Evolutionary conservation across 2,888 invertebrate genomes (phyloP).

Genomic region (Cantharis flavilabris): DNA sequence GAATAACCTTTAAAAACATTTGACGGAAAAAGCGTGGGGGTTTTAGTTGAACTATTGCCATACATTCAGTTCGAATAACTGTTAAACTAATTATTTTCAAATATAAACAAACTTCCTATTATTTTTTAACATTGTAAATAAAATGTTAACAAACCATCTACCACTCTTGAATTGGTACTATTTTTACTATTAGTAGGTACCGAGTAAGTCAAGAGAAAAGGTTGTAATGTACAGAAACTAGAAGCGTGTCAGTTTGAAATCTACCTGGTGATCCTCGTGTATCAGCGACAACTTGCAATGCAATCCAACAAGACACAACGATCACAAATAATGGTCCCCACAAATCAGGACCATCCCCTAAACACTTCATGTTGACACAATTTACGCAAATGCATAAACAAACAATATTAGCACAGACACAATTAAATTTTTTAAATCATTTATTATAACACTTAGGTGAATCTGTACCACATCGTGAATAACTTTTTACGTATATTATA

Average conservation of each 20-base stretch:
- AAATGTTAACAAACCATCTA: not conserved
- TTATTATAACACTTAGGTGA: not conserved
- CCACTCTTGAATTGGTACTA: not conserved
- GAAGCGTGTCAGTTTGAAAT: constrained; percentile 16
- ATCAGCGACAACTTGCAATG: constrained; percentile 42
- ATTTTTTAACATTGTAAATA: constrained; percentile 27
- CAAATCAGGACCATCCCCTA: constrained; percentile 42
- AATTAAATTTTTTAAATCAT: not conserved
- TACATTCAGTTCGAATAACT: constrained; percentile 8
- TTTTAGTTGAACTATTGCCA: constrained; percentile 15
- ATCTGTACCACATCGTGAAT: not conserved
- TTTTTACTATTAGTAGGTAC: not conserved
- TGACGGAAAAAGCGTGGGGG: constrained; percentile 7
- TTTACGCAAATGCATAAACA: constrained; percentile 29
- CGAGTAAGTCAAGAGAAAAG: not conserved
- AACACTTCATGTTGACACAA: constrained; percentile 45
- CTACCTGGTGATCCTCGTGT: constrained; percentile 40
- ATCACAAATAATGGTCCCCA: constrained; percentile 40
- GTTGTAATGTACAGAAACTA: not conserved
- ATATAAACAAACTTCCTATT: not conserved
- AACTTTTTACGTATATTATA: not conserved
- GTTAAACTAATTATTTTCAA: constrained; percentile 8
- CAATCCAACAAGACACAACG: constrained; percentile 43
- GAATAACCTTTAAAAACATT: constrained; percentile 24
- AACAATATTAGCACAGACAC: not conserved